These are phyloP conservation scores for Rhizoglyphus robini DNA, from an alignment of 1,140 invertebrate species.

Conservation along the genomic window DNA sequence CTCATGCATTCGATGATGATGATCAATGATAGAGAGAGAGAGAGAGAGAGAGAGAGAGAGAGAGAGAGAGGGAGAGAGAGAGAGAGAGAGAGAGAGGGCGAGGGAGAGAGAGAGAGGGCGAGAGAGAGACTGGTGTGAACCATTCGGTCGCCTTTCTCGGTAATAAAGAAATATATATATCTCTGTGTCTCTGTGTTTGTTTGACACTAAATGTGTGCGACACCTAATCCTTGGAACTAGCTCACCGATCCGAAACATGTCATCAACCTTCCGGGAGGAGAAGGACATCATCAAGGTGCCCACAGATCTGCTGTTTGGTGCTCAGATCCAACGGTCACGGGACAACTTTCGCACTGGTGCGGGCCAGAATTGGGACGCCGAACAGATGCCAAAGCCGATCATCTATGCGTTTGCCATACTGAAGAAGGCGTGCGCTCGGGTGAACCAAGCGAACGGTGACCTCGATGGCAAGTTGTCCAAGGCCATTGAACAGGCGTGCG, in stretches of 20 bases:
- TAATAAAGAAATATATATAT: no score
- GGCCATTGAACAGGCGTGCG: constrained; percentile 77
- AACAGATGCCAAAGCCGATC: constrained; percentile 41
- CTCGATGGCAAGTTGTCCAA: constrained; percentile 72
- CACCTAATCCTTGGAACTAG: no score
- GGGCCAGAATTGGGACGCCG: constrained; percentile 19
- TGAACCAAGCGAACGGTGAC: constrained; percentile 76
- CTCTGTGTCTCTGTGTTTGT: no score
- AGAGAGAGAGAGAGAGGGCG: no score
- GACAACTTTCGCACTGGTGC: constrained; percentile 98
- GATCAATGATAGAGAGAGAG: no score
- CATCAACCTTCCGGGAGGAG: constrained; percentile 47
- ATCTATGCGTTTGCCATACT: constrained; percentile 89
- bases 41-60: no score
- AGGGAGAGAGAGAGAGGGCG: no score
- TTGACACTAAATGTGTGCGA: no score
- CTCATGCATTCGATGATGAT: no score
- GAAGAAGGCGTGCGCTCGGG: constrained; percentile 91
- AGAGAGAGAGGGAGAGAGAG: no score
- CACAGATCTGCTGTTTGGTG: constrained; percentile 85
- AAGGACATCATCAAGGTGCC: constrained; percentile 91
- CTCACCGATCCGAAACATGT: neutral
- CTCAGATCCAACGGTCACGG: constrained; percentile 83
- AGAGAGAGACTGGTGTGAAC: no score
- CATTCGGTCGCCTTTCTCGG: no score